Percentiles rank a stretch among this genome's conserved stretches.
Evolutionary conservation across 92 coral and sea anemone genomes (phyloP).

Genomic region (Siderastrea siderea): DNA sequence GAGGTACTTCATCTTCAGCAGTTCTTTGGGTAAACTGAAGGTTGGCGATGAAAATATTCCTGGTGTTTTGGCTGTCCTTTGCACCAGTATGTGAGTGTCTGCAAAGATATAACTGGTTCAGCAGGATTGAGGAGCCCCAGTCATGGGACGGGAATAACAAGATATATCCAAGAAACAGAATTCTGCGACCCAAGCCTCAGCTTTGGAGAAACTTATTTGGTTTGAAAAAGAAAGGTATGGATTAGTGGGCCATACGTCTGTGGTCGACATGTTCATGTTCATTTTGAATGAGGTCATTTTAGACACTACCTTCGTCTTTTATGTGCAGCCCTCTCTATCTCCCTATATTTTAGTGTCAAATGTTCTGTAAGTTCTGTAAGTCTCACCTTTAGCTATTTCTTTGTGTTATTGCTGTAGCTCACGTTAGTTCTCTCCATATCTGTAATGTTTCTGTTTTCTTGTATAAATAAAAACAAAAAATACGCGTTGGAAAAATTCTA

Average conservation of each 20-base stretch:
- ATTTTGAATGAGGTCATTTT: too few species aligned
- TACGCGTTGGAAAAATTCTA: too few species aligned
- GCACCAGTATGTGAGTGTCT: neutral
- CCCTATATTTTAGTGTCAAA: too few species aligned
- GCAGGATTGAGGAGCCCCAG: neutral
- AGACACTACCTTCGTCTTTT: too few species aligned
- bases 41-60: neutral
- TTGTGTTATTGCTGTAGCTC: too few species aligned
- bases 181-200: neutral
- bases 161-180: neutral
- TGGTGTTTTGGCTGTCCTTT: neutral
- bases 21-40: neutral
- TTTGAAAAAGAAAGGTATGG: constrained; percentile 3
- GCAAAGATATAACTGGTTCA: neutral
- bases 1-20: neutral
- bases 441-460: too few species aligned
- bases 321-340: too few species aligned
- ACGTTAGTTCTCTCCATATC: too few species aligned
- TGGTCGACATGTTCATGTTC: neutral
- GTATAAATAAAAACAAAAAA: too few species aligned
- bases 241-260: neutral
- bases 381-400: too few species aligned
- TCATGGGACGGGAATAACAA: neutral
- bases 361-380: too few species aligned
- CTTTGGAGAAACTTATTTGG: neutral